Evolutionary conservation across 2,797 vertebrate genomes (phyloP).

Genomic region (Pangasius djambal): DNA sequence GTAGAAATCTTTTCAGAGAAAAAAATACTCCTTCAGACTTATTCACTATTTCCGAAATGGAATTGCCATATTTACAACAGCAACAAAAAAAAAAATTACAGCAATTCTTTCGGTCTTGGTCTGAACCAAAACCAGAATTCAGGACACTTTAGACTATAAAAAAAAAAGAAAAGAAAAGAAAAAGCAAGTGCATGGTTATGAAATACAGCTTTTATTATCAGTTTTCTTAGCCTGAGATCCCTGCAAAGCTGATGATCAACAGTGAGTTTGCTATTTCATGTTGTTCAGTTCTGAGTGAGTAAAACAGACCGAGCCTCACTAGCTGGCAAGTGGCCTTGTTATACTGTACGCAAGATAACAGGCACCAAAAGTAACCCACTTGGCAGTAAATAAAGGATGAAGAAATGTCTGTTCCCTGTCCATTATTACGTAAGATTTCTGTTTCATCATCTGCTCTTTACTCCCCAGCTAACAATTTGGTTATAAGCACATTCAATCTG

Average conservation of each 20-base stretch:
- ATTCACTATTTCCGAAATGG: too few species aligned
- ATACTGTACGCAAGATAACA: too few species aligned
- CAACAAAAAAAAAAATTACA: too few species aligned
- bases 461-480: not conserved
- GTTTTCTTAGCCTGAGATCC: too few species aligned
- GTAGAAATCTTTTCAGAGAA: not conserved
- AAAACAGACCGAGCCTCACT: too few species aligned
- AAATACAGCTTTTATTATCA: too few species aligned
- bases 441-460: not conserved
- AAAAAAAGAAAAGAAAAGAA: too few species aligned
- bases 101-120: not conserved
- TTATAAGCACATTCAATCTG: not conserved
- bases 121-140: not conserved
- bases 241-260: too few species aligned
- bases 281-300: not conserved
- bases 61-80: not conserved
- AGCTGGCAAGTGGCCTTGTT: too few species aligned
- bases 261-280: not conserved
- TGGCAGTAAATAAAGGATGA: not conserved
- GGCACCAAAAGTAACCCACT: not conserved
- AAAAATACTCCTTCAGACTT: too few species aligned
- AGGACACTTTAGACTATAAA: not conserved
- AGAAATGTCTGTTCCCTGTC: not conserved
- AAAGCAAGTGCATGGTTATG: too few species aligned
- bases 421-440: too few species aligned